phyloP scores from a whole-genome alignment of 2,797 vertebrate species.

The Gambusia yucatana region DNA sequence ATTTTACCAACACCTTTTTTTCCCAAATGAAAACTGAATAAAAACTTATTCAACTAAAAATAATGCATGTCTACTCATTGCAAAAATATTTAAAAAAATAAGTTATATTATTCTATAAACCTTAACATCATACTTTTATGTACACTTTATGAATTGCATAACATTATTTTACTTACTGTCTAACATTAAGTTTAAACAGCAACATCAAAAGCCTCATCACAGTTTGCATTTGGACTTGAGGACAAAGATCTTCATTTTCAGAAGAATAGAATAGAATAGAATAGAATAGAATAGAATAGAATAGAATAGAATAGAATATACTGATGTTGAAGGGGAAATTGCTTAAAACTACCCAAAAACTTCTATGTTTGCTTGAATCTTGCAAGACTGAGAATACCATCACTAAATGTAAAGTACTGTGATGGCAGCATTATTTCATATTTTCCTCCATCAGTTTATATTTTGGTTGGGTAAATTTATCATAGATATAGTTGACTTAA shows the following conservation, averaged over 20 bases:
- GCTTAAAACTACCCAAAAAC: neutral
- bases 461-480: neutral
- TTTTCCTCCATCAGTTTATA: neutral
- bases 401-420: neutral
- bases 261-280: too few relatives aligned
- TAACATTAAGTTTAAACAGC: neutral
- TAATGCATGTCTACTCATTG: rapidly evolving
- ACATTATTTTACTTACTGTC: neutral
- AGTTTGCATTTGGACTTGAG: neutral
- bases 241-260: neutral
- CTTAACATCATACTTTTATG: neutral
- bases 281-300: too few relatives aligned
- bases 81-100: neutral
- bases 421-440: neutral
- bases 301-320: too few relatives aligned
- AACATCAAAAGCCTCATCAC: neutral
- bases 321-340: too few relatives aligned
- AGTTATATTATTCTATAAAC: neutral
- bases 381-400: neutral
- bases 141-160: neutral
- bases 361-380: neutral
- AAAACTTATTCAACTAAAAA: neutral
- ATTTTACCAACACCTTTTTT: neutral
- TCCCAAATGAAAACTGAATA: neutral
- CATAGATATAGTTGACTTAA: neutral